These are phyloP conservation scores for Coryphaenoides rupestris DNA, from an alignment of 2,113 vertebrate species.

Conservation along the genomic window DNA sequence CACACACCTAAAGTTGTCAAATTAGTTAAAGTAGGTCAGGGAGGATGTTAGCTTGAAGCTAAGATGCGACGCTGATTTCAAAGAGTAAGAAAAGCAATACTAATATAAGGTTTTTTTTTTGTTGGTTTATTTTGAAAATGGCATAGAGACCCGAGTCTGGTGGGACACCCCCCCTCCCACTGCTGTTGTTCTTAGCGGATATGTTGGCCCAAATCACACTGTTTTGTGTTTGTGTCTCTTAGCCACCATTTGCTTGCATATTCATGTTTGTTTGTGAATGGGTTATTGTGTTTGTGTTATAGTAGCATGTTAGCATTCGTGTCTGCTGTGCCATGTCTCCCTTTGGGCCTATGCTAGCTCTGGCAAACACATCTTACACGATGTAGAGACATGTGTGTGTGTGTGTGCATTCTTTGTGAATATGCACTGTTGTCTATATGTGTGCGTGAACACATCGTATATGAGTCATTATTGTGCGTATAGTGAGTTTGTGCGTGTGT, in stretches of 20 bases:
- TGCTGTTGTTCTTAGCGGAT: too few species aligned
- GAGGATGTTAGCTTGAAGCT: conserved; percentile 8
- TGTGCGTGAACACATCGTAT: too few species aligned
- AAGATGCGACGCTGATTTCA: not conserved
- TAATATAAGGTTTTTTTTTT: not conserved
- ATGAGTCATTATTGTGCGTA: too few species aligned
- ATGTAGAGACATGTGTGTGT: conserved; percentile 17
- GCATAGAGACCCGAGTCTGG: not conserved
- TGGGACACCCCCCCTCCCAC: not conserved
- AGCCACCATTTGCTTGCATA: conserved; percentile 26
- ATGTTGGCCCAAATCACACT: too few species aligned
- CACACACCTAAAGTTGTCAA: not conserved
- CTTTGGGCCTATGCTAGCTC: conserved; percentile 12
- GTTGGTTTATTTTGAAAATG: not conserved
- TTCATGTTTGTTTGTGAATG: conserved; percentile 26
- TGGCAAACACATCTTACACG: conserved; percentile 27
- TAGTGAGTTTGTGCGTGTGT: too few species aligned
- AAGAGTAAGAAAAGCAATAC: not conserved
- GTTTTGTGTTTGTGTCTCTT: conserved; percentile 17
- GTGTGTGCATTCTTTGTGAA: not conserved
- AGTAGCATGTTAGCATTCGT: too few species aligned
- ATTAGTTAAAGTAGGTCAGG: conserved; percentile 31
- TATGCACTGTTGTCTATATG: too few species aligned
- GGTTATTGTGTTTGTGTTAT: conserved; percentile 23
- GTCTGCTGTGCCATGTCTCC: too few species aligned